Evolutionary conservation across 2,797 vertebrate species (phyloP).

Genomic region (Microctenopoma lineatum): DNA sequence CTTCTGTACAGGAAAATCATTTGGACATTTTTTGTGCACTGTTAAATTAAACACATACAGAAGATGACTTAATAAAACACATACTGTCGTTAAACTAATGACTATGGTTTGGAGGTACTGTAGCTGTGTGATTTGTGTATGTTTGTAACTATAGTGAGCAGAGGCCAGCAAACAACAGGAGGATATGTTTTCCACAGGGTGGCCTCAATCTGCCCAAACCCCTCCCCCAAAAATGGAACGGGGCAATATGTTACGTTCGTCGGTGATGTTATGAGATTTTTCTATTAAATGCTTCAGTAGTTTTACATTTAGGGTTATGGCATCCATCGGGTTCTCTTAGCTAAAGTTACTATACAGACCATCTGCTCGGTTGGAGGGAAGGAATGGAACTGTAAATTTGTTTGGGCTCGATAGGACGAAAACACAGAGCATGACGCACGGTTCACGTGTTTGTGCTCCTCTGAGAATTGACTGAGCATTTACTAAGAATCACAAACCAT

Average conservation of each 20-base stretch:
- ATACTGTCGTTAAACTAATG: slow-evolving; percentile 58
- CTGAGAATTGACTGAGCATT: slow-evolving; percentile 38
- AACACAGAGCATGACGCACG: slow-evolving; percentile 32
- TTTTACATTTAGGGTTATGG: slow-evolving; percentile 59
- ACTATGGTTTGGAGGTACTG: slow-evolving; percentile 40
- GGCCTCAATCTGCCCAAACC: slow-evolving; percentile 32
- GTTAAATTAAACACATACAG: slow-evolving; percentile 41
- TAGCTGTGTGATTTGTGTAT: slow-evolving; percentile 30
- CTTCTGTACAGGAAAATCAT: slow-evolving; percentile 23
- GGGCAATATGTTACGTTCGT: slow-evolving; percentile 38
- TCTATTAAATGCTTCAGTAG: slow-evolving; percentile 21
- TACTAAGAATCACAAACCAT: slow-evolving; percentile 45
- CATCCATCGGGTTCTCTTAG: slow-evolving; percentile 14
- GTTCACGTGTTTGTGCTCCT: slow-evolving; percentile 32
- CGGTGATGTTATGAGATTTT: slow-evolving; percentile 1
- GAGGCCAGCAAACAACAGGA: slow-evolving; percentile 32
- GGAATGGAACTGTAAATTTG: slow-evolving; percentile 60
- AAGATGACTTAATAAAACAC: slow-evolving; percentile 32
- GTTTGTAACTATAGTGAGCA: slow-evolving; percentile 31
- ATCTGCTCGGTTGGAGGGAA: slow-evolving; percentile 36
- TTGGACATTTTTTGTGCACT: slow-evolving; percentile 14
- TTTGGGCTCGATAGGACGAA: slow-evolving; percentile 50
- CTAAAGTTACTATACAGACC: slow-evolving; percentile 24
- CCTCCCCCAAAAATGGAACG: slow-evolving; percentile 20
- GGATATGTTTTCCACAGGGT: slow-evolving; percentile 35